Conservation (phyloP, 2,797 vertebrate genomes). For the Lepidocolaptes lacrymiger region DNA sequence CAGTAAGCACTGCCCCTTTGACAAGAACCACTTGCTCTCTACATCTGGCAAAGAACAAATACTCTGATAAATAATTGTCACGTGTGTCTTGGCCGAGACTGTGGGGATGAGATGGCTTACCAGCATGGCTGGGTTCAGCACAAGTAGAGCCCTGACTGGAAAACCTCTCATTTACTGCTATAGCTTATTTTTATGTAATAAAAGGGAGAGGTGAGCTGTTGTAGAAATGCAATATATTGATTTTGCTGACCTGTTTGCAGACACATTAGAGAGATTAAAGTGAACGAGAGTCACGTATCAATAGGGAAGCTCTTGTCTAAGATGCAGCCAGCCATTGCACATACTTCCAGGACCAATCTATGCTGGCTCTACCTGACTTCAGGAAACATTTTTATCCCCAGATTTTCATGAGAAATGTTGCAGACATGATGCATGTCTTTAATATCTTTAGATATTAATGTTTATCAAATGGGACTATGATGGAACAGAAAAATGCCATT, state of each 20-base stretch:
- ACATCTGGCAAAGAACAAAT: background rate
- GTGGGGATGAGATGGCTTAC: background rate
- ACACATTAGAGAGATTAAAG: background rate
- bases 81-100: background rate
- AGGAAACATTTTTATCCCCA: background rate
- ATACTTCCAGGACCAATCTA: background rate
- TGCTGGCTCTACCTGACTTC: background rate
- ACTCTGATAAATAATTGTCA: background rate
- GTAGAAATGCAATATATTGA: background rate
- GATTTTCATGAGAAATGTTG: background rate
- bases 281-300: background rate
- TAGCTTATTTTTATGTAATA: background rate
- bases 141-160: background rate
- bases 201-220: background rate
- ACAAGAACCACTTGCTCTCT: background rate
- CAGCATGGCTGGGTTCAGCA: background rate
- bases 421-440: background rate
- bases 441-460: background rate
- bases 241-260: constrained; percentile 3
- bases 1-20: background rate
- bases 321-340: background rate
- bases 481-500: background rate
- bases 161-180: background rate
- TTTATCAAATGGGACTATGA: background rate
- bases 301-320: background rate